Percentiles rank a stretch among this genome's conserved stretches.
phyloP scores from a whole-genome alignment of 2,113 vertebrate species.

The Charadrius vociferus region DNA sequence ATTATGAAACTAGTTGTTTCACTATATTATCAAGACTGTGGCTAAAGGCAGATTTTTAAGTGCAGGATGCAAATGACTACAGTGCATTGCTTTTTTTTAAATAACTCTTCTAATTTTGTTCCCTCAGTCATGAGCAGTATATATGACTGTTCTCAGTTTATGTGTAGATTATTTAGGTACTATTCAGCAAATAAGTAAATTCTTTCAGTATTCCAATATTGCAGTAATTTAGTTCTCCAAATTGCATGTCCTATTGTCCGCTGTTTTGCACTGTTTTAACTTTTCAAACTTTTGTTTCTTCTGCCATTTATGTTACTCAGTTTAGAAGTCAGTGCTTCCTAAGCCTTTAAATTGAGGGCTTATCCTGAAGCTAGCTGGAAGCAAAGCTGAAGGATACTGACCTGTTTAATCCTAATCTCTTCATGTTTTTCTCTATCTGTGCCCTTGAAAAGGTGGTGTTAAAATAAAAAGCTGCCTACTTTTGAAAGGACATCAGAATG shows the following conservation, averaged over 20 bases:
- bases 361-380: neutral
- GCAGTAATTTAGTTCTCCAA: neutral
- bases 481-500: neutral
- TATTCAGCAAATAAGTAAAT: neutral
- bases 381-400: neutral
- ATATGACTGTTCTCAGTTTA: neutral
- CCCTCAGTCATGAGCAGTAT: neutral
- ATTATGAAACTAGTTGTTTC: neutral
- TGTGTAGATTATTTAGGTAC: neutral
- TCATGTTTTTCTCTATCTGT: neutral
- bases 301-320: neutral
- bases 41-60: neutral
- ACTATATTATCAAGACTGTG: neutral
- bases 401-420: neutral
- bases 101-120: neutral
- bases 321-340: neutral
- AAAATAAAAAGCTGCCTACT: neutral
- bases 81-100: neutral
- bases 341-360: neutral
- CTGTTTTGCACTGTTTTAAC: neutral
- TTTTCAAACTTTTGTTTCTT: neutral
- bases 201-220: neutral
- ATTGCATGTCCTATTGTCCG: neutral
- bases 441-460: neutral
- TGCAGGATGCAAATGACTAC: neutral